phyloP scores from a whole-genome alignment of 2,888 invertebrate species.

The Xanthorhoe spadicearia region DNA sequence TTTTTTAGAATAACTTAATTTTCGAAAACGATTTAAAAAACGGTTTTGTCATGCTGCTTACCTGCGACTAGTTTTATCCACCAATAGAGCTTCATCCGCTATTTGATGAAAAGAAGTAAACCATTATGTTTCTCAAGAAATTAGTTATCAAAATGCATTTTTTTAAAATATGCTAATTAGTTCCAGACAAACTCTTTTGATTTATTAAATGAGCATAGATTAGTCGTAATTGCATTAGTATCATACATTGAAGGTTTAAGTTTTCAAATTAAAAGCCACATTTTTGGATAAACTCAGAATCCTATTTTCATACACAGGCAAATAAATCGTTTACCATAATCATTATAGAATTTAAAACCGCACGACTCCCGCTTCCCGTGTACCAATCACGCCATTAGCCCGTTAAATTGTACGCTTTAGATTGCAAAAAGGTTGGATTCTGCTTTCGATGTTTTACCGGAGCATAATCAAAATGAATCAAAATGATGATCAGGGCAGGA shows the following conservation, averaged over 20 bases:
- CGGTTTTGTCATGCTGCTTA: too few relatives aligned
- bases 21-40: too few relatives aligned
- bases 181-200: too few relatives aligned
- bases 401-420: constrained; percentile 71
- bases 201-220: too few relatives aligned
- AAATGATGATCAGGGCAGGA: constrained; percentile 21
- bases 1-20: not conserved
- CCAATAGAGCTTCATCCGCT: too few relatives aligned
- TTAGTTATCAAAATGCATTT: too few relatives aligned
- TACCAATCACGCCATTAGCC: constrained; percentile 67
- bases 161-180: too few relatives aligned
- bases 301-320: not conserved
- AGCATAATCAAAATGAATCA: constrained; percentile 35
- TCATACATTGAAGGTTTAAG: too few relatives aligned
- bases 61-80: too few relatives aligned
- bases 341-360: constrained; percentile 56
- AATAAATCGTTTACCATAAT: constrained; percentile 47
- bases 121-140: too few relatives aligned
- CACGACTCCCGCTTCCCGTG: constrained; percentile 54
- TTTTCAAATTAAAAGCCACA: not conserved
- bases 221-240: too few relatives aligned
- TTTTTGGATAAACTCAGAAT: not conserved
- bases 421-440: constrained; percentile 69
- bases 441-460: constrained; percentile 47
- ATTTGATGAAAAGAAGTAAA: too few relatives aligned